Conservation (phyloP, 2,888 invertebrate genomes). For the Andrena dorsata region DNA sequence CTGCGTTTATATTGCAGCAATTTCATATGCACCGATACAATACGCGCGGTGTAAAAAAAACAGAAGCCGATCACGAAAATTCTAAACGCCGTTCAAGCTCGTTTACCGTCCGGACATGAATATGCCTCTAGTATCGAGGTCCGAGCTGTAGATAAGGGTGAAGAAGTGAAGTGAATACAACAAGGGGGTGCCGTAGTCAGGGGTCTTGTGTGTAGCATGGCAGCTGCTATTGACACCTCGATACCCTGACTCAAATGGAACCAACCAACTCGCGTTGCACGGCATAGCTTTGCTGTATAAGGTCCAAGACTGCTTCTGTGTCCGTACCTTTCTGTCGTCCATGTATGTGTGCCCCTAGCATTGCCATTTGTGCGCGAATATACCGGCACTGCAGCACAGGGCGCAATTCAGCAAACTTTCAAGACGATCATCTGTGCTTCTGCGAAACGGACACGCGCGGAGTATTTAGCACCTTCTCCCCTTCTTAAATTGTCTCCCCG, state of each 20-base stretch:
- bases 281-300: conserved; percentile 73
- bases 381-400: conserved; percentile 23
- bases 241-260: conserved; percentile 84
- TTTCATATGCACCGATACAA: no score
- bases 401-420: conserved; percentile 63
- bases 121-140: conserved; percentile 77
- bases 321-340: conserved; percentile 50
- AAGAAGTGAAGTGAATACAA: conserved; percentile 83
- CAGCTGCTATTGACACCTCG: conserved; percentile 85
- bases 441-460: not conserved
- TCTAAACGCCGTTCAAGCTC: conserved; percentile 53
- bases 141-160: conserved; percentile 81
- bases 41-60: not conserved
- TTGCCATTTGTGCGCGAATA: conserved; percentile 37
- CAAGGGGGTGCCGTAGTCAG: conserved; percentile 78
- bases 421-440: conserved; percentile 49
- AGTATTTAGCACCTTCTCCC: not conserved
- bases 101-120: conserved; percentile 73
- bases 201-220: conserved; percentile 82
- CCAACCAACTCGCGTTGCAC: conserved; percentile 78
- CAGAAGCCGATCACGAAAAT: conserved; percentile 25
- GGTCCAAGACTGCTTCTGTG: conserved; percentile 67
- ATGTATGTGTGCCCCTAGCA: conserved; percentile 30
- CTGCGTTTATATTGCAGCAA: no score
- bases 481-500: no score